phyloP scores from a whole-genome alignment of 2,113 vertebrate genomes.

The Callithrix jacchus region DNA sequence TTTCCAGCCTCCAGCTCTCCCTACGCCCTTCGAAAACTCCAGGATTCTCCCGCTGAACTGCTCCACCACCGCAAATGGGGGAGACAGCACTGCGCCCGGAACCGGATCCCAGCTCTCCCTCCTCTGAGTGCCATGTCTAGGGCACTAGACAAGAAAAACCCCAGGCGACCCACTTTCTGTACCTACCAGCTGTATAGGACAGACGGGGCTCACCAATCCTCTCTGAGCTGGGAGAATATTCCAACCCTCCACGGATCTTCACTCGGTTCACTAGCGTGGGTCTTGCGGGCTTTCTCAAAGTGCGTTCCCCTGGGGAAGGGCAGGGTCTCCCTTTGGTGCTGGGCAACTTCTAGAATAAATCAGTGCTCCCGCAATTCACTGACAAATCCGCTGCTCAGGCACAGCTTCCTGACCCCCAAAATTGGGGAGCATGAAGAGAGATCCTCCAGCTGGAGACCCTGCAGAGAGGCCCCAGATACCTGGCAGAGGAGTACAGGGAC shows the following conservation, averaged over 20 bases:
- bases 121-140: background rate
- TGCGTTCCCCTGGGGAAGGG: background rate
- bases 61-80: background rate
- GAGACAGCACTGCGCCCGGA: background rate
- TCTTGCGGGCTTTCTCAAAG: background rate
- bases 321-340: background rate
- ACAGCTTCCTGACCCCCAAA: background rate
- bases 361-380: background rate
- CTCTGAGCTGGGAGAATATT: background rate
- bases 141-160: background rate
- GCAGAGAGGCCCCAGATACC: background rate
- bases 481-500: background rate
- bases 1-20: background rate
- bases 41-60: background rate
- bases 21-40: background rate
- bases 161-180: background rate
- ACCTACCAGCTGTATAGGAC: background rate
- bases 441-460: background rate
- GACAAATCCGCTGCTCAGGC: background rate
- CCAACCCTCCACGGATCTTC: background rate
- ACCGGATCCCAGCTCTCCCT: background rate
- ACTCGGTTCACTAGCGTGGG: background rate
- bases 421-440: background rate
- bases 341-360: background rate
- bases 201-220: background rate